phyloP scores from a whole-genome alignment of 2,888 invertebrate species.

The Gastracanthus pulcherrimus region DNA sequence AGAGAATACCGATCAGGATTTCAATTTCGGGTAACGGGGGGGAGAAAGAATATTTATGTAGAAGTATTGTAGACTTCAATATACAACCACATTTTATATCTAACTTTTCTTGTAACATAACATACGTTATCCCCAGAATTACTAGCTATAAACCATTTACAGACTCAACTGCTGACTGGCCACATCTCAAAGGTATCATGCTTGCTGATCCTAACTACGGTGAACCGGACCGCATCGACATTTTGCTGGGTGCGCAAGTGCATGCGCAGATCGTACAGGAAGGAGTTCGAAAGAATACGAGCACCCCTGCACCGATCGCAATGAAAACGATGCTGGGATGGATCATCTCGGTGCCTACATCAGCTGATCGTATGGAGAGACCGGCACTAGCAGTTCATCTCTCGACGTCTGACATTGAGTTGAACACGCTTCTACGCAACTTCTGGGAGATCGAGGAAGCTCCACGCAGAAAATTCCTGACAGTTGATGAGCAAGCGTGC shows the following conservation, averaged over 20 bases:
- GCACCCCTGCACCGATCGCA: not conserved
- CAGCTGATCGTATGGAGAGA: not conserved
- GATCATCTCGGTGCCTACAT: not conserved
- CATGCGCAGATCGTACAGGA: not conserved
- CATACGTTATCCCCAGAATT: not conserved
- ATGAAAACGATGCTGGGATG: not conserved
- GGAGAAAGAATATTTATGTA: not conserved
- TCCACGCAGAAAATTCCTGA: not conserved
- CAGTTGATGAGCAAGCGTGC: not conserved
- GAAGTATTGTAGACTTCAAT: not conserved
- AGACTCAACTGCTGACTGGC: too few relatives aligned
- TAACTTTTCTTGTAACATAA: not conserved
- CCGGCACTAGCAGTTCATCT: too few relatives aligned
- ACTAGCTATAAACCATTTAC: not conserved
- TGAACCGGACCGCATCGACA: not conserved
- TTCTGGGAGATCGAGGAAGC: slow-evolving; percentile 3
- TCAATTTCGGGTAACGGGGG: too few relatives aligned
- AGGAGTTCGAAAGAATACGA: not conserved
- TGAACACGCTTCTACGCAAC: too few relatives aligned
- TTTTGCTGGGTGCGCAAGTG: not conserved
- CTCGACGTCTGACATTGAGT: not conserved
- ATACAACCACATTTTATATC: not conserved
- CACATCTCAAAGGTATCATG: not conserved
- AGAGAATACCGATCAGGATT: too few relatives aligned
- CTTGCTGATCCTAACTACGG: not conserved